Evolutionary conservation across 2,888 invertebrate genomes (phyloP).

Genomic region (Drosophila planitibia): DNA sequence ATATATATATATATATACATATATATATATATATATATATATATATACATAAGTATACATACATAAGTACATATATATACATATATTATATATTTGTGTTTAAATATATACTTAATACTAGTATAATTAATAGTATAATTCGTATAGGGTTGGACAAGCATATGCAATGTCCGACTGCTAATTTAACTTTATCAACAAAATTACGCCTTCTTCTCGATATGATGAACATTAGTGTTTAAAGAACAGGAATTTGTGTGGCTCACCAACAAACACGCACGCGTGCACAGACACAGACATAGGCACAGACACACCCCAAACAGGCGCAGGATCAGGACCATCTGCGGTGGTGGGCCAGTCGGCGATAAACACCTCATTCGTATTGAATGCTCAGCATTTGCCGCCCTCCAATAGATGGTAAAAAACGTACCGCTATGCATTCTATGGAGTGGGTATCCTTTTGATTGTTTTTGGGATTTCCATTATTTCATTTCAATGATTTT

Average conservation of each 20-base stretch:
- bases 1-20: background rate
- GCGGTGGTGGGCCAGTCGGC: slow-evolving; percentile 37
- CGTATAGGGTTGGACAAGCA: slow-evolving; percentile 9
- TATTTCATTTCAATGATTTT: slow-evolving; percentile 84
- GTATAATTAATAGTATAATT: slow-evolving; percentile 1
- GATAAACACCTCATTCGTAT: slow-evolving; percentile 37
- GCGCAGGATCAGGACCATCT: slow-evolving; percentile 37
- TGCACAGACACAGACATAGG: slow-evolving; percentile 42
- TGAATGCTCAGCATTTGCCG: slow-evolving; percentile 33
- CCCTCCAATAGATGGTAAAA: slow-evolving; percentile 15
- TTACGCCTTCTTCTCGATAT: slow-evolving; percentile 60
- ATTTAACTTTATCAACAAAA: slow-evolving; percentile 67
- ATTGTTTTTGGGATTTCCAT: slow-evolving; percentile 84
- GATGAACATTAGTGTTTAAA: slow-evolving; percentile 43
- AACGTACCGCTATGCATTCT: slow-evolving; percentile 9
- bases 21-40: background rate
- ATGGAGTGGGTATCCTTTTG: slow-evolving; percentile 70
- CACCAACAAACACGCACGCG: slow-evolving; percentile 68
- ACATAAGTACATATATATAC: background rate
- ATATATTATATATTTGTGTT: background rate
- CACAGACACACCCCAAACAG: slow-evolving; percentile 36
- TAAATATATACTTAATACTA: background rate
- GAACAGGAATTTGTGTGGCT: slow-evolving; percentile 66
- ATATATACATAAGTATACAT: background rate
- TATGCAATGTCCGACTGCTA: slow-evolving; percentile 38